Evolutionary conservation across 2,113 vertebrate species (phyloP), one percentile per base, ranked within the genome.

Genomic region (Mirounga angustirostris): DNA sequence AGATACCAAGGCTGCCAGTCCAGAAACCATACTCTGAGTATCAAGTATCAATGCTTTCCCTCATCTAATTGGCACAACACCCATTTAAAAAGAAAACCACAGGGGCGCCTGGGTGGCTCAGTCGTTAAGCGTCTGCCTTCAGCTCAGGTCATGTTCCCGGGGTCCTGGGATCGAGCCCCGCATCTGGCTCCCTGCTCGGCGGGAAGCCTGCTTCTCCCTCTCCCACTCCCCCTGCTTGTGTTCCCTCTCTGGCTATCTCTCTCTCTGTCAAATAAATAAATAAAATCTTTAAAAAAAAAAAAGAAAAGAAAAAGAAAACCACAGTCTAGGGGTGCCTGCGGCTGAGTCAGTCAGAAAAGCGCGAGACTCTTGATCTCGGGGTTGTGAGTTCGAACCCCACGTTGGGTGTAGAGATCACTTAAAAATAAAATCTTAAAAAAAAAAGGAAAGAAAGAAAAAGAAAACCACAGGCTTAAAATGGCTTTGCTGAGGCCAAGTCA

Each of bases 1-100:
- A 61, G 69, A 36, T 21, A 12, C 0, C 0, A 0, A 50, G 3
- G 50, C 24, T 86, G 2, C 24, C 0, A 6, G 40, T 28, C 69
- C 67, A n/a, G 74, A 78, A 43, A 63, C 10, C 59, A 18, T 4
- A 18, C 30, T 56, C 56, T 22, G 84, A 83, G 4, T 58, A 12
- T 43, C 74, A 18, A 46, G 43, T 15, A 76, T 46, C 28, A 28
- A 46, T 46, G 24, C 28, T 78, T 52, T 61, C 14, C 52, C 69
- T 81, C 36, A 3, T 11, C 54, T 83, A n/a, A 56, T 16, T 43
- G 78, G 33, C 26, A 50, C 54, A 59, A 28, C 30, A 30, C 4
- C 16, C 61, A 28, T 22, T 46, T 76, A 46, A 46, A 16, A 76
- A 76, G 73, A 46, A 76, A 76, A 28, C 43, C 43, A 15, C 40